Evolutionary conservation across 2,888 invertebrate genomes (phyloP).

Genomic region (Desoria tigrina): DNA sequence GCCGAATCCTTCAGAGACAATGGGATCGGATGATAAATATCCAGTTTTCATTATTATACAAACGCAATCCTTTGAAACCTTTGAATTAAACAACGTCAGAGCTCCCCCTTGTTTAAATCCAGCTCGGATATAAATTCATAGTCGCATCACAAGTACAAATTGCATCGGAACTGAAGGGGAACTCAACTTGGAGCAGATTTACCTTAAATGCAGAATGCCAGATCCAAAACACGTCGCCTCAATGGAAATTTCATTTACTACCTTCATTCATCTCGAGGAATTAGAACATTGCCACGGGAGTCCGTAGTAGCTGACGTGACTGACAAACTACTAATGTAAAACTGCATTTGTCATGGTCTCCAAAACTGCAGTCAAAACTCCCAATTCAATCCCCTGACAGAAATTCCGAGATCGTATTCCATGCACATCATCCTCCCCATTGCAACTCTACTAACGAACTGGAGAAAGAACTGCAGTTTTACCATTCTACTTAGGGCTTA

Average conservation of each 20-base stretch:
- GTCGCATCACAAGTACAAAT: too few relatives aligned
- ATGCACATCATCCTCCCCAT: not conserved
- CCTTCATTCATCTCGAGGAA: constrained; percentile 1
- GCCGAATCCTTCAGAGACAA: too few relatives aligned
- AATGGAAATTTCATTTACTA: not conserved
- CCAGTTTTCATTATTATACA: constrained; percentile 32
- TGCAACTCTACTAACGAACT: not conserved
- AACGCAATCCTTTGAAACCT: constrained; percentile 30
- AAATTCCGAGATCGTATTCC: constrained; percentile 5
- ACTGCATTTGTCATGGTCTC: not conserved
- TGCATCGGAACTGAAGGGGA: too few relatives aligned
- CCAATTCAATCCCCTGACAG: not conserved
- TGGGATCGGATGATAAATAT: constrained; percentile 31
- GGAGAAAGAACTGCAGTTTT: not conserved
- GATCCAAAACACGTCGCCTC: not conserved
- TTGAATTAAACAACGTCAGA: constrained; percentile 32
- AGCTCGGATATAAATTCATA: not conserved
- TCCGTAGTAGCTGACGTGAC: not conserved
- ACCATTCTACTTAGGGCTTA: not conserved
- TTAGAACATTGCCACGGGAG: not conserved
- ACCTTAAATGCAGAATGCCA: too few relatives aligned
- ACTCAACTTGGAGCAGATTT: too few relatives aligned
- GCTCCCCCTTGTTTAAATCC: not conserved
- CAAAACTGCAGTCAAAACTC: not conserved
- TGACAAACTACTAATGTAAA: constrained; percentile 2